Evolutionary conservation across 2,888 invertebrate species (phyloP).

Genomic region (Lepidocyrtinus sp.): DNA sequence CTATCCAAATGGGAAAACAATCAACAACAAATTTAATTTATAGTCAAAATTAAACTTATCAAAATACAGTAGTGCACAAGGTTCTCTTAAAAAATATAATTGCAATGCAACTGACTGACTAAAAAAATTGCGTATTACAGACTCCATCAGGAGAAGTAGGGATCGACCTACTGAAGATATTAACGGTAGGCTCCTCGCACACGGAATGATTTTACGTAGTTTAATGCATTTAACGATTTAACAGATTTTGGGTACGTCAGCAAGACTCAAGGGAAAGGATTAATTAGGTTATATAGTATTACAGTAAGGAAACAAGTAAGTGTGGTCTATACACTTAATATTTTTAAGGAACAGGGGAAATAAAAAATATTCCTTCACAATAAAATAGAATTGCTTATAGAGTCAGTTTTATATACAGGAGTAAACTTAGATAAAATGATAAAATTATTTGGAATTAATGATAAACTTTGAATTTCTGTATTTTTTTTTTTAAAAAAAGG

Average conservation of each 20-base stretch:
- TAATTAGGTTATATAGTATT: not conserved
- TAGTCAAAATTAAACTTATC: slow-evolving; percentile 8
- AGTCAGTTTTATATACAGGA: slow-evolving; percentile 10
- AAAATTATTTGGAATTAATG: slow-evolving; percentile 33
- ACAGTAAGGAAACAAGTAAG: no score
- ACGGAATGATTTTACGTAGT: slow-evolving; percentile 8
- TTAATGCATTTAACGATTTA: not conserved
- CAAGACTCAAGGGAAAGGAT: not conserved
- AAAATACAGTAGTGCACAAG: no score
- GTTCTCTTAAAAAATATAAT: no score
- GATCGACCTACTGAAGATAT: slow-evolving; percentile 35
- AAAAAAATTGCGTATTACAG: slow-evolving; percentile 34
- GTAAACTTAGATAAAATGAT: slow-evolving; percentile 20
- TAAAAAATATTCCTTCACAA: not conserved
- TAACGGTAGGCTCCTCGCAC: slow-evolving; percentile 40
- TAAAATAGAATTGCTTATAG: not conserved
- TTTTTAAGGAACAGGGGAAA: not conserved
- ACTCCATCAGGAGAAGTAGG: no score
- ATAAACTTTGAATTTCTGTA: no score
- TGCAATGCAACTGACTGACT: slow-evolving; percentile 59
- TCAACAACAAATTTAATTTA: slow-evolving; percentile 43
- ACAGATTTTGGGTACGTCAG: not conserved
- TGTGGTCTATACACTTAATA: no score
- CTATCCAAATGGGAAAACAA: slow-evolving; percentile 20
- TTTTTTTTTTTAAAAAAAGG: slow-evolving; percentile 41